A percentile compares a stretch with the other conserved stretches of the same genome.
phyloP scores from a whole-genome alignment of 1,140 invertebrate species.

The Onthophagus taurus region DNA sequence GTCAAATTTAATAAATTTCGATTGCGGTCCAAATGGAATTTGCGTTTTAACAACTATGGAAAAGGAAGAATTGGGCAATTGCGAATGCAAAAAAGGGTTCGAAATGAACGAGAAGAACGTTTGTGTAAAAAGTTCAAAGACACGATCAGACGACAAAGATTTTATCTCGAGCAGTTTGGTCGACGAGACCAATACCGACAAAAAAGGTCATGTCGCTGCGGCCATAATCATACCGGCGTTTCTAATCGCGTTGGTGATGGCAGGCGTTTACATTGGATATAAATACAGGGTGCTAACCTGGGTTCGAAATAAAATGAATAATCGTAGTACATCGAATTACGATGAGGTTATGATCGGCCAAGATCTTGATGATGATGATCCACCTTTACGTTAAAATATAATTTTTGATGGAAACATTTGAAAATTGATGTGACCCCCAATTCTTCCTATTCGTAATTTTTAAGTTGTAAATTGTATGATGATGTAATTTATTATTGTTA shows the following conservation, averaged over 20 bases:
- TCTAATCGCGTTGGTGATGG: slow-evolving; percentile 16
- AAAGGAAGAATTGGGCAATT: slow-evolving; percentile 1
- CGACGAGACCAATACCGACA: not conserved
- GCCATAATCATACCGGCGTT: slow-evolving; percentile 8
- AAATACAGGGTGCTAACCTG: slow-evolving; percentile 11
- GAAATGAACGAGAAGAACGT: not conserved
- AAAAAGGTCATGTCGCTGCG: slow-evolving; percentile 4
- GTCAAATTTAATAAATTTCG: not conserved
- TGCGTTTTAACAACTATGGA: slow-evolving; percentile 3
- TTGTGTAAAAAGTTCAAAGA: slow-evolving; percentile 4
- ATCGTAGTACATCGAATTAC: slow-evolving; percentile 14
- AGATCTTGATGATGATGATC: slow-evolving; percentile 17
- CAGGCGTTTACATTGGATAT: slow-evolving; percentile 11
- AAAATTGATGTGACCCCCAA: no score
- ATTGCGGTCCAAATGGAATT: slow-evolving; percentile 1
- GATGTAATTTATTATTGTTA: no score
- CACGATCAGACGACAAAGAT: not conserved
- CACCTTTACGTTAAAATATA: slow-evolving; percentile 13
- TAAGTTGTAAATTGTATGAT: no score
- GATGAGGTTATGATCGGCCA: slow-evolving; percentile 16
- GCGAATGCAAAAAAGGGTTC: slow-evolving; percentile 9
- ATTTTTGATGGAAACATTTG: no score
- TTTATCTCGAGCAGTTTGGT: slow-evolving; percentile 10
- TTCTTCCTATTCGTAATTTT: no score
- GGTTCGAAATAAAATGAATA: slow-evolving; percentile 11